Percentiles rank a stretch among this genome's conserved stretches.
phyloP scores from a whole-genome alignment of 2,113 vertebrate species.

The Hippolais icterina region DNA sequence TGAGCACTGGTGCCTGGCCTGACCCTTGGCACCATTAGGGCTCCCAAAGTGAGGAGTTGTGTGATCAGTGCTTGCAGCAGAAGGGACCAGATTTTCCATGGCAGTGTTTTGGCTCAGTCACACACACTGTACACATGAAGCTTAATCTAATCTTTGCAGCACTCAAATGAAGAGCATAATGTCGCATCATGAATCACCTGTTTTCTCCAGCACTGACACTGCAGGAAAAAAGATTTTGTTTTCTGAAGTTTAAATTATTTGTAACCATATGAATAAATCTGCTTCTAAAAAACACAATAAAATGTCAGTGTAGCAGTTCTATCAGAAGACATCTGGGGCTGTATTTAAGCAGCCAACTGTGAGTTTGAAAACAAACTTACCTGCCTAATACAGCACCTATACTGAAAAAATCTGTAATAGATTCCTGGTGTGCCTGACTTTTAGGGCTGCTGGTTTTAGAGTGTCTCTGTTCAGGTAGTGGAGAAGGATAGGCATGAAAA shows the following conservation, averaged over 20 bases:
- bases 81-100: not conserved
- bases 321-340: not conserved
- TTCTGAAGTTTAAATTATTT: not conserved
- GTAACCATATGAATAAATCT: not conserved
- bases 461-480: not conserved
- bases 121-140: not conserved
- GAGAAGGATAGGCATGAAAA: not conserved
- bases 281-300: not conserved
- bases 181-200: not conserved
- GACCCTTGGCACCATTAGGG: not conserved
- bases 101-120: not conserved
- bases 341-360: not conserved
- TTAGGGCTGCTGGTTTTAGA: not conserved
- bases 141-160: slow-evolving; percentile 14
- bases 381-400: not conserved
- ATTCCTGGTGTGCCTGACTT: not conserved
- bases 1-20: not conserved
- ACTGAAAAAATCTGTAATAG: not conserved
- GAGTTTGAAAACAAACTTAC: not conserved
- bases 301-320: not conserved
- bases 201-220: not conserved
- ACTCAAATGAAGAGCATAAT: not conserved
- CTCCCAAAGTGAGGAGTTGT: not conserved
- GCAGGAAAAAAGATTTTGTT: not conserved
- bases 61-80: not conserved